Percentiles rank a stretch among this genome's conserved stretches.
phyloP scores from a whole-genome alignment of 2,888 invertebrate species.

The Rotaria sp. region DNA sequence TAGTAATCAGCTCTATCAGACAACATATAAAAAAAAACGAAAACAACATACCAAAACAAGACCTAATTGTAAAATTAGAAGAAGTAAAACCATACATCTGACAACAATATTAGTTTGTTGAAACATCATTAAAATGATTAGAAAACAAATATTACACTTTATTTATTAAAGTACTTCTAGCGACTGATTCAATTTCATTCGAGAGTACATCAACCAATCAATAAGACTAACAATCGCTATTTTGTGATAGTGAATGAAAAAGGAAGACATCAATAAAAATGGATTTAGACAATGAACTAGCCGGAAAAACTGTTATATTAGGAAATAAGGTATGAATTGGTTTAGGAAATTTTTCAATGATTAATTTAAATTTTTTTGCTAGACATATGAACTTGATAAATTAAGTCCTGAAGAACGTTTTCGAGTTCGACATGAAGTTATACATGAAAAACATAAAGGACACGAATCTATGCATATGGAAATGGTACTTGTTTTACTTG shows the following conservation, averaged over 20 bases:
- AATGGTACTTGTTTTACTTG: slow-evolving; percentile 84
- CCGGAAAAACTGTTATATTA: background rate
- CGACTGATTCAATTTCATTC: background rate
- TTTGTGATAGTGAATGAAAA: too few relatives aligned
- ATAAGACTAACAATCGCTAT: background rate
- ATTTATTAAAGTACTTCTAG: too few relatives aligned
- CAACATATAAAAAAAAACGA: too few relatives aligned
- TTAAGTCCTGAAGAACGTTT: slow-evolving; percentile 37
- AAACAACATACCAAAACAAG: background rate
- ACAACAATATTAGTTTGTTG: background rate
- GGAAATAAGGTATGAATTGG: background rate
- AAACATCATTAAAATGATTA: background rate
- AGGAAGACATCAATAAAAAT: background rate
- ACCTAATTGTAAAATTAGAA: background rate
- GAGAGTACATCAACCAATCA: background rate
- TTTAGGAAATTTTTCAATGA: background rate
- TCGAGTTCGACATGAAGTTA: slow-evolving; percentile 51
- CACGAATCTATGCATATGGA: slow-evolving; percentile 97
- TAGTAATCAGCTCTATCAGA: too few relatives aligned
- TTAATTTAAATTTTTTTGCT: background rate
- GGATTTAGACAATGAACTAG: background rate
- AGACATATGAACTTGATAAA: slow-evolving; percentile 36
- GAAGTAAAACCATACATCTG: background rate
- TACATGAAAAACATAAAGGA: slow-evolving; percentile 64
- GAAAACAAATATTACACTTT: background rate